Base-by-base conservation (phyloP, 2,888 invertebrate genomes). In the Eumerus sabulonum region DNA sequence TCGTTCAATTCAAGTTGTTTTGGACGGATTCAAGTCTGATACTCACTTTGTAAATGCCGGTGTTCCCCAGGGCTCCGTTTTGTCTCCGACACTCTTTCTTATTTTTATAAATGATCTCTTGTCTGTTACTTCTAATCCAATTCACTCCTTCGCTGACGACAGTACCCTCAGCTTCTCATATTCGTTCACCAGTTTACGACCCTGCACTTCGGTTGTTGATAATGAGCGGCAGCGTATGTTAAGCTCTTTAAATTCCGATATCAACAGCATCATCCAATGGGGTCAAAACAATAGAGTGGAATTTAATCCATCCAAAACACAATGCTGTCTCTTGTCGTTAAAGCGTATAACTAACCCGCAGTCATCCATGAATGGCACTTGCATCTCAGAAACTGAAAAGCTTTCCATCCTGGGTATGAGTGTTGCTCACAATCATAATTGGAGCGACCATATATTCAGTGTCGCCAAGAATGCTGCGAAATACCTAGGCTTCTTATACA, bases 81-180 rank as follows among this genome's bases (percentile, higher is more conserved):
- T 27, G 27, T 27, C 27, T 2, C 27, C 27, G 27, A 2, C 27
- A 27, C 27, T 27, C 27, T 27, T 48, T 18, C 19, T 17, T 17
- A 47, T 47, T 47, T 47, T 47, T 12, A 47, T 17, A 4, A 45
- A 45, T 18, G 1, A 17, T n/a, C 42, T 44, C 13, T 14, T 44
- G n/a, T 44, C 42, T 44, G n/a, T 44, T 4, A 44, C 13, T 44
- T 44, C 42, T 44, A 44, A 44, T 44, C 42, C 13, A 44, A 44
- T 44, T 4, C 42, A 44, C 14, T 9, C 47, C 47, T 47, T 47
- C 18, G 47, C 17, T 4, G 47, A 47, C 11, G 16, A 47, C 47
- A 47, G 47, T 47, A 47, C 9, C 9, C 47, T 47, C 9, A 17
- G 47, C 5, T 47, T 16, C 12, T 47, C 47, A 47, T 47, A 47